phyloP scores from a whole-genome alignment of 2,888 invertebrate species.

The Nudaria mundana region DNA sequence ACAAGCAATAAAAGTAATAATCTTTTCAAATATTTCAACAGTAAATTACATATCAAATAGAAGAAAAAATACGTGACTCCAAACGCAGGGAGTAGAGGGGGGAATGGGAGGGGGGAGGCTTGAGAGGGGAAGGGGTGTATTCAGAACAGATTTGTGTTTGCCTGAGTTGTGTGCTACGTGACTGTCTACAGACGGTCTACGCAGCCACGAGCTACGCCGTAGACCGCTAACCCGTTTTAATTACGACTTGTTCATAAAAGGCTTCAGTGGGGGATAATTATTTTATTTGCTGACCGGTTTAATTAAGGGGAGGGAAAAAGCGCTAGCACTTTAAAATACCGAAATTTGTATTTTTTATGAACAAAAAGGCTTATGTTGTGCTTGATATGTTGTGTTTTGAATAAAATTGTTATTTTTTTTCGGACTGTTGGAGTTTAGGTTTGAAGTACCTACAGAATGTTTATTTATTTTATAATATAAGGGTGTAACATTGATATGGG shows the following conservation, averaged over 20 bases:
- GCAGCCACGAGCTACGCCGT: constrained; percentile 23
- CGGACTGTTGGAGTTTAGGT: too few relatives aligned
- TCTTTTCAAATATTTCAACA: constrained; percentile 31
- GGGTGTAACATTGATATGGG: too few relatives aligned
- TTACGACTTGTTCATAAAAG: constrained; percentile 20
- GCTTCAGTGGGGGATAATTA: constrained; percentile 13
- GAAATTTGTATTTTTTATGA: too few relatives aligned
- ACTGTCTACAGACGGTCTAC: constrained; percentile 32
- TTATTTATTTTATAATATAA: too few relatives aligned
- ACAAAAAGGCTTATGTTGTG: too few relatives aligned
- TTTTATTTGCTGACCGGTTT: constrained; percentile 17
- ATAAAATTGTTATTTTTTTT: too few relatives aligned
- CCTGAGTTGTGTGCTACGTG: constrained; percentile 31
- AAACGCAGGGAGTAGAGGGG: not conserved
- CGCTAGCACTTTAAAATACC: too few relatives aligned
- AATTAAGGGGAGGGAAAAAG: too few relatives aligned
- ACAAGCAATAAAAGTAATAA: constrained; percentile 29
- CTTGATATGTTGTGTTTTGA: too few relatives aligned
- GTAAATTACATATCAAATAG: constrained; percentile 22
- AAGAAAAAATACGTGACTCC: constrained; percentile 26
- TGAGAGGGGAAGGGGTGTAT: too few relatives aligned
- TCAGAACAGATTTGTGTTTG: constrained; percentile 22
- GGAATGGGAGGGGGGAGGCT: constrained; percentile 2
- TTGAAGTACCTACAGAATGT: too few relatives aligned
- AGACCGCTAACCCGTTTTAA: constrained; percentile 8